Evolutionary conservation across 2,113 vertebrate genomes (phyloP), one percentile per base, ranked within the genome.

Genomic region (Fulica atra): DNA sequence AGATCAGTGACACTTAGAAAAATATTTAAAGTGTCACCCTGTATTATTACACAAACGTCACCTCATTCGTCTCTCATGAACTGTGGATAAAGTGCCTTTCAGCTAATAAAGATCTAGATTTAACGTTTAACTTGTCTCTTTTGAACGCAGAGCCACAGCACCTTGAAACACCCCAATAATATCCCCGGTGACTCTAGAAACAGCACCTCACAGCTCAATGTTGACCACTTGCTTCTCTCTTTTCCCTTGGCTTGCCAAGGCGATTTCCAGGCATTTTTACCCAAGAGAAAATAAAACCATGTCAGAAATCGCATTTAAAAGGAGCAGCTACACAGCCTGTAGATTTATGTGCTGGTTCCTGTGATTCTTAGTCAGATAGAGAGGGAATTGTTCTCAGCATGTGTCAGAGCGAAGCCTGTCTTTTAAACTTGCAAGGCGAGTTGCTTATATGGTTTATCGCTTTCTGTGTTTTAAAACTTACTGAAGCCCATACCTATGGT

Each of bases 1-100:
- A 88, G 72, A 96, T 88, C 65, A 93, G 44, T 80, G 93, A 94
- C 86, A 89, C 87, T 89, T 57, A 84, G 65, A 92, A 92, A 86
- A 96, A 95, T 95, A 92, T 91, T 96, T 95, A 86, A 91, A 91
- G 64, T 61, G 36, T 48, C 78, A 57, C 31, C 60, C 42, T 53
- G 40, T 61, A 93, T 88, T 61, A 93, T 88, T 86, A 57, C 56
- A 89, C 56, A 82, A 91, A 94, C 40, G 46, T 80, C 73, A 59
- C 66, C 44, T 51, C 65, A 81, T 86, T 51, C 54, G 81, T 86
- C 94, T 93, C 77, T 95, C 38, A 71, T 26, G 63, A 89, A 69
- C 46, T 78, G 78, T 70, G 57, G 57, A 84, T 40, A 77, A 92
- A 87, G 46, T 29, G 54, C 48, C 61, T 71, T 94, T 66, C 57